Base-by-base conservation (phyloP, 2,797 vertebrate species). In the Toxotes lorentzi region DNA sequence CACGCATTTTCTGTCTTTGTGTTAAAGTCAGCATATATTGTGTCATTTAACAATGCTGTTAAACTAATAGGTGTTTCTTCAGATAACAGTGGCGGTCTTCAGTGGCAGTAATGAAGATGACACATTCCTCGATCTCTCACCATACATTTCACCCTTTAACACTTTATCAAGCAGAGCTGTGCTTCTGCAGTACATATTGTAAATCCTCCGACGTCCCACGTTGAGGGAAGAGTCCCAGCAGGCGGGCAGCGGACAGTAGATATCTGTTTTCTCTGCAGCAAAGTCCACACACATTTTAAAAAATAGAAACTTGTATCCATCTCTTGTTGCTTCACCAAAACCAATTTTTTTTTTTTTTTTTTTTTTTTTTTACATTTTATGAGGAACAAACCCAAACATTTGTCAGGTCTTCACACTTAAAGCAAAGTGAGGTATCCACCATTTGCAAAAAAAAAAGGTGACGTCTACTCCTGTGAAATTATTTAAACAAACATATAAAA, bases 261-360 rank as follows among this genome's bases (percentile, higher is more conserved):
- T 76, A 41, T 81, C 60, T 14, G 63, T 70, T 77, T 74, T 75
- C 73, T 83, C 67, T 73, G 81, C 57, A n/a, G 78, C 62, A 88
- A 81, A 81, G 82, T 91, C 83, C 88, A 91, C 74, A 40, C 51
- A 92, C 77, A 80, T 80, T 91, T 30, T 93, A 80, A 86, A 92
- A 93, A 94, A 93, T 91, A 92, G 73, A 92, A 89, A 90, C 80
- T 77, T 27, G 67, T 90, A 38, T 88, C 76, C 77, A 59, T 86
- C 56, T 85, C 58, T 67, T 65, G 53, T 75, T 66, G 59, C 53
- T 48, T 76, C 73, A 83, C 76, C 69, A 61, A 63, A 79, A 79
- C 67, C 82, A 87, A 79, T 38, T 61, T 30, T 67, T 70, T 48
- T 61, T 21, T 71, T 80, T 75, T 73, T 43, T 40, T 38, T 34